Evolutionary conservation across 2,113 vertebrate genomes (phyloP), one percentile per base, ranked within the genome.

Genomic region (Gambusia holbrooki): DNA sequence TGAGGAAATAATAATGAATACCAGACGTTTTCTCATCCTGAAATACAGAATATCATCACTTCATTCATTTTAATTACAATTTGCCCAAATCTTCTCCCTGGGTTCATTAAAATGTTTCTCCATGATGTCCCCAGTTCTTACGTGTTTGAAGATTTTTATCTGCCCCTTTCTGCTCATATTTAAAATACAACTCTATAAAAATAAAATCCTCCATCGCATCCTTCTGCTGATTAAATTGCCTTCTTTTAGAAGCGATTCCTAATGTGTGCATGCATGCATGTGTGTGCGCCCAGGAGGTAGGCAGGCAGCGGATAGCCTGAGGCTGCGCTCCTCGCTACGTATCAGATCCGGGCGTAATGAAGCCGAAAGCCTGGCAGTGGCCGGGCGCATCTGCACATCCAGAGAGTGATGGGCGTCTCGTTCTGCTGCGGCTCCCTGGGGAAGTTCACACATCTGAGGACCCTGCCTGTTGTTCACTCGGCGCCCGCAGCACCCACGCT

Each of bases 341-440:
- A 94, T 96, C 94, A 95, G 95, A 96, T 95, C 92, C 88, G 87
- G 93, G 93, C 93, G 94, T 95, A 95, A 96, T 94, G 95, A 96
- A 94, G 94, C 95, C 88, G 93, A 94, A 96, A 95, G 95, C 94
- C 95, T 95, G 95, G 94, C 95, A 94, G 93, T 94, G 93, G 92
- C 91, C 89, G 90, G 92, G 90, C 95, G 93, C 92, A 93, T 95
- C 95, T 95, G 93, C 95, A 94, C 89, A 94, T 94, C 95, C 93
- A 93, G 93, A 95, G 95, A 94, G 93, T 95, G 96, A 96, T 94
- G 95, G 95, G 92, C 95, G 95, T 96, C 95, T 96, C 95, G 95
- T 96, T 95, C 94, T 92, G 93, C 93, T 84, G 89, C 90, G 64
- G n/a, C 61, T 95, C 95, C 94, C 96, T 85, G 90, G 93, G 94